These are phyloP conservation scores for Florisuga fusca DNA, from an alignment of 2,797 vertebrate genomes.

Conservation along the genomic window DNA sequence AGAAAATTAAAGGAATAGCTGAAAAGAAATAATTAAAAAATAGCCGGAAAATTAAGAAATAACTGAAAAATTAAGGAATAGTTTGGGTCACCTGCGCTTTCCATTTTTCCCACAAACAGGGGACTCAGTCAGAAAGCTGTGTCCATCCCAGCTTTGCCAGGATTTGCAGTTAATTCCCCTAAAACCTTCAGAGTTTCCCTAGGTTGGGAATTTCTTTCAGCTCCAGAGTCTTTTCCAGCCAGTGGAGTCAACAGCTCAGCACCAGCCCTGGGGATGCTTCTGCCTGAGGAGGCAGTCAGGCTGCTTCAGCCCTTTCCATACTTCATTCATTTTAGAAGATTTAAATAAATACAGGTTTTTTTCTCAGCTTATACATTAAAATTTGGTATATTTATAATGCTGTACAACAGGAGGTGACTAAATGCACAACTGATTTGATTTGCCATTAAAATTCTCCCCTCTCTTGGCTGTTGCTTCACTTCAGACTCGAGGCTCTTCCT, in stretches of 20 bases:
- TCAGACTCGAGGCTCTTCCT: slow-evolving; percentile 22
- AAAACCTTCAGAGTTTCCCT: background rate
- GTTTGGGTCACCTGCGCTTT: background rate
- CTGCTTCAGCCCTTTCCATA: background rate
- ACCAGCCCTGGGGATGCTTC: background rate
- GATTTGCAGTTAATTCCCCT: background rate
- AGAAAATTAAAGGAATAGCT: too few relatives aligned
- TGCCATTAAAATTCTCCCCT: background rate
- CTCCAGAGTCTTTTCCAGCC: background rate
- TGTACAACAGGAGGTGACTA: background rate
- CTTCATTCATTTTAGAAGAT: background rate
- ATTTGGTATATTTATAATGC: background rate
- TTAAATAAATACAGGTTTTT: background rate
- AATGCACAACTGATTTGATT: background rate
- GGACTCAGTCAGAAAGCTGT: background rate
- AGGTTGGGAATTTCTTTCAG: background rate
- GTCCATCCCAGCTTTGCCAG: background rate
- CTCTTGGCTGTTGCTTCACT: background rate
- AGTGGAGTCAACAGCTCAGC: background rate
- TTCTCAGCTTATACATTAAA: background rate
- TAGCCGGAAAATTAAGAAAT: too few relatives aligned
- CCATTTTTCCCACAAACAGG: background rate
- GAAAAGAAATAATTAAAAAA: too few relatives aligned
- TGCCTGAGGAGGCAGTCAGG: background rate
- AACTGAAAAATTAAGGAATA: background rate